These are phyloP conservation scores for Hemitrygon akajei DNA, from an alignment of 2,797 vertebrate genomes.

Conservation along the genomic window DNA sequence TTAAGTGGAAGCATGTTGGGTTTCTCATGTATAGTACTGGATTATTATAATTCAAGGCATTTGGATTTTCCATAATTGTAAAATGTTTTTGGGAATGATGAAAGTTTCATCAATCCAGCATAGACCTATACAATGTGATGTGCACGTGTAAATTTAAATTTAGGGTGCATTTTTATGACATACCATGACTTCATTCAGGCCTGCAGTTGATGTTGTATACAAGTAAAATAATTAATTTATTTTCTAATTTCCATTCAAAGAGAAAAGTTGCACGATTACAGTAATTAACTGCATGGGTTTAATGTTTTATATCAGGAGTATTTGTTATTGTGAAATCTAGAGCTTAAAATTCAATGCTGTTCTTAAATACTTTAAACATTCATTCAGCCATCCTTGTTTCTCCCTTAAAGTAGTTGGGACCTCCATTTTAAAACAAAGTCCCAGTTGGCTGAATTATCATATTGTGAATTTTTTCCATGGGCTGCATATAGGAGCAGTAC, in stretches of 20 bases:
- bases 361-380: not conserved
- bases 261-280: not conserved
- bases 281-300: not conserved
- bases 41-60: constrained; percentile 5
- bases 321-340: not conserved
- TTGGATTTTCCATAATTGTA: constrained; percentile 6
- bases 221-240: not conserved
- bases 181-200: not conserved
- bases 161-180: not conserved
- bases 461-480: not conserved
- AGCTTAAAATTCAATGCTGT: not conserved
- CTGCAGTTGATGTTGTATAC: not conserved
- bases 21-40: not conserved
- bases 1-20: constrained; percentile 14
- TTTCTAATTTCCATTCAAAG: not conserved
- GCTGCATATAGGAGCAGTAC: not conserved
- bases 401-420: not conserved
- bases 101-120: not conserved
- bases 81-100: not conserved
- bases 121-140: not conserved
- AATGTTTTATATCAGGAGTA: not conserved
- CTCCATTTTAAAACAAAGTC: not conserved
- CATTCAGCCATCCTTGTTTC: not conserved
- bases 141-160: not conserved
- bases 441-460: not conserved